These are phyloP conservation scores for Bruchidius siliquastri DNA, from an alignment of 2,888 invertebrate genomes.

Conservation along the genomic window DNA sequence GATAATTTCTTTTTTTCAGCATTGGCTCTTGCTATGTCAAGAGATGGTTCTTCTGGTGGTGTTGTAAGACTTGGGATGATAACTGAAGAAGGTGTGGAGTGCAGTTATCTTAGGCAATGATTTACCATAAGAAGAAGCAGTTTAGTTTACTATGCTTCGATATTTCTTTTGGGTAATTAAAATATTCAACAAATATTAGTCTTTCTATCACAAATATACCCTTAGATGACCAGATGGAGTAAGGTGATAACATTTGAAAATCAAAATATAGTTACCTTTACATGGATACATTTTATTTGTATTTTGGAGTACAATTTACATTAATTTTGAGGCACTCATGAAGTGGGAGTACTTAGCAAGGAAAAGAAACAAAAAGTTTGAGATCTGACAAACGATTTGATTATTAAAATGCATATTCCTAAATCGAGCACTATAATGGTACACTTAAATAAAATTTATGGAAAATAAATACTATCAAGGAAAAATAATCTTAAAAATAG, in stretches of 20 bases:
- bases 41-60: slow-evolving; percentile 95
- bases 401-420: not conserved
- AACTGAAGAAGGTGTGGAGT: slow-evolving; percentile 78
- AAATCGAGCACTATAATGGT: not conserved
- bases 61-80: slow-evolving; percentile 86
- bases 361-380: not conserved
- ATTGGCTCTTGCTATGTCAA: slow-evolving; percentile 80
- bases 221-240: too few relatives aligned
- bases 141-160: not conserved
- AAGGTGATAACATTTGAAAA: too few relatives aligned
- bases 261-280: too few relatives aligned
- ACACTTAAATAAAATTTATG: not conserved
- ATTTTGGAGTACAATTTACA: too few relatives aligned
- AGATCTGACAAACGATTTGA: not conserved
- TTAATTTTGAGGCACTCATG: too few relatives aligned
- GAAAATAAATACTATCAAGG: slow-evolving; percentile 1
- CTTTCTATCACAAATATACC: not conserved
- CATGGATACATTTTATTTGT: too few relatives aligned
- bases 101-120: slow-evolving; percentile 65
- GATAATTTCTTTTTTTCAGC: slow-evolving; percentile 52
- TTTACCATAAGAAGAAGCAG: slow-evolving; percentile 57
- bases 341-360: too few relatives aligned
- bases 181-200: not conserved
- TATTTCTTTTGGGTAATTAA: not conserved
- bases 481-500: slow-evolving; percentile 16